Conservation (phyloP, 2,113 vertebrate species). For the Anarhynchus alexandrinus region DNA sequence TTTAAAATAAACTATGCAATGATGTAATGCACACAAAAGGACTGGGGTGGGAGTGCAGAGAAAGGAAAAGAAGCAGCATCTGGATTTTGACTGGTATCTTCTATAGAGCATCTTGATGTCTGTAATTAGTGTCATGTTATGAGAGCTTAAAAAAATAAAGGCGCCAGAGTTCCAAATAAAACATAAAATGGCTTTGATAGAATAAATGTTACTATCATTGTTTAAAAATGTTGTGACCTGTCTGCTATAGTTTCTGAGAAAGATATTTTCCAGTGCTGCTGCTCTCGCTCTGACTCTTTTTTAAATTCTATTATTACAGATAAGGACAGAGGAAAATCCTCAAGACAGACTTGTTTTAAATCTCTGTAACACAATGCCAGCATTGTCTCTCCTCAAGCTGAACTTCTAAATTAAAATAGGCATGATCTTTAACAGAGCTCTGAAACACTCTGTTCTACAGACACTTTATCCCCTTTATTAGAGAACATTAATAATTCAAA, state of each 20-base stretch:
- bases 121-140: slow-evolving; percentile 96
- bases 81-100: slow-evolving; percentile 79
- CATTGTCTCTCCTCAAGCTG: slow-evolving; percentile 71
- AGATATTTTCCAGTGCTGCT: slow-evolving; percentile 80
- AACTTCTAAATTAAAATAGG: slow-evolving; percentile 76
- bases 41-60: slow-evolving; percentile 44
- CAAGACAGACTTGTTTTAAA: slow-evolving; percentile 74
- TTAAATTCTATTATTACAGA: slow-evolving; percentile 76
- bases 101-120: slow-evolving; percentile 91
- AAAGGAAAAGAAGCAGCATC: slow-evolving; percentile 80
- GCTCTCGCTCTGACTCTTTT: slow-evolving; percentile 59
- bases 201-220: slow-evolving; percentile 93
- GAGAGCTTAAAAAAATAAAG: slow-evolving; percentile 87
- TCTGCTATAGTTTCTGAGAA: slow-evolving; percentile 85
- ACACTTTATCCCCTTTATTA: slow-evolving; percentile 68
- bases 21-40: slow-evolving; percentile 83
- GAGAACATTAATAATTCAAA: slow-evolving; percentile 71
- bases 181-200: slow-evolving; percentile 96
- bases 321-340: slow-evolving; percentile 78
- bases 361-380: slow-evolving; percentile 73
- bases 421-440: slow-evolving; percentile 73
- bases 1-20: slow-evolving; percentile 88
- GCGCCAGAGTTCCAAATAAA: slow-evolving; percentile 97
- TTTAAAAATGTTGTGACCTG: slow-evolving; percentile 91
- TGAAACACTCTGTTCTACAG: slow-evolving; percentile 61